phyloP scores from a whole-genome alignment of 2,888 invertebrate genomes.

The Ochlodes sylvanus region DNA sequence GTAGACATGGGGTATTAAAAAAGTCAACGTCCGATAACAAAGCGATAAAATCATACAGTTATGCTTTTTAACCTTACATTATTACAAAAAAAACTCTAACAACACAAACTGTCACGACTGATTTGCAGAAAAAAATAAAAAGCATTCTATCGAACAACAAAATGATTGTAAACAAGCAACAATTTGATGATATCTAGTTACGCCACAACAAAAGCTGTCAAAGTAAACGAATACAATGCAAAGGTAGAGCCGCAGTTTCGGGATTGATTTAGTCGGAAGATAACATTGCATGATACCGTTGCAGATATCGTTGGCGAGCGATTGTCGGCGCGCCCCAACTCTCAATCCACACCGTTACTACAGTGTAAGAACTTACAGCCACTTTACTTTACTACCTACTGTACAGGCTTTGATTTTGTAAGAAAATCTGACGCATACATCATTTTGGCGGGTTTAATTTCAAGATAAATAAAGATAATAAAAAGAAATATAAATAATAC shows the following conservation, averaged over 20 bases:
- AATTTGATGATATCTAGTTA: not conserved
- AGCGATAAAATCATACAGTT: not conserved
- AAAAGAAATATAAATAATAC: no score
- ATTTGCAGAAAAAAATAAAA: not conserved
- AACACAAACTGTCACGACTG: not conserved
- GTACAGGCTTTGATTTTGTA: no score
- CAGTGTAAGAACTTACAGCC: not conserved
- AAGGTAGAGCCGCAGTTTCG: slow-evolving; percentile 22
- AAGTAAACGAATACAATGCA: slow-evolving; percentile 22
- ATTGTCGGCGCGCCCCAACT: slow-evolving; percentile 59
- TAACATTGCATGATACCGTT: slow-evolving; percentile 75
- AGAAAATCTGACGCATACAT: no score
- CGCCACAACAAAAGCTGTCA: slow-evolving; percentile 6
- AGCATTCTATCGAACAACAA: not conserved
- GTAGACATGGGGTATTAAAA: not conserved
- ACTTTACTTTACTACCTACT: slow-evolving; percentile 14
- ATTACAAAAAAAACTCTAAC: not conserved
- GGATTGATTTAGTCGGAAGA: slow-evolving; percentile 52
- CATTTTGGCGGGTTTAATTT: no score
- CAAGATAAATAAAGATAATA: no score
- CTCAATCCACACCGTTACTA: slow-evolving; percentile 50
- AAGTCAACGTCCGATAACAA: not conserved
- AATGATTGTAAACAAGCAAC: slow-evolving; percentile 16
- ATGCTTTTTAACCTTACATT: not conserved
- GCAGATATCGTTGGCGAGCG: slow-evolving; percentile 66